Evolutionary conservation across 2,113 vertebrate species (phyloP), one percentile per base, ranked within the genome.

Genomic region (Eonycteris spelaea): DNA sequence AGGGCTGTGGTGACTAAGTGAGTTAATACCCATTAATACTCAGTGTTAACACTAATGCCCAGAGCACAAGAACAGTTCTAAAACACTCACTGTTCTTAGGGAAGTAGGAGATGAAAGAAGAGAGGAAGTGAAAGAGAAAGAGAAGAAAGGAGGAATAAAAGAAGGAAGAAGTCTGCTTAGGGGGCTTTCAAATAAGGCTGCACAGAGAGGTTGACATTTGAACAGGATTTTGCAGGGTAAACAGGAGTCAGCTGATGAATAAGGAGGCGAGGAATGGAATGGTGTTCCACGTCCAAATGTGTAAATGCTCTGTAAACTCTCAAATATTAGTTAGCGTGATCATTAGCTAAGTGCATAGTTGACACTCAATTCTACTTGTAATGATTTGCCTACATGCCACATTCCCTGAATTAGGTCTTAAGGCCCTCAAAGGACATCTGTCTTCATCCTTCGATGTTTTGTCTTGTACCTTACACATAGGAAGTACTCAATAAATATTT

Each of bases 401-500:
- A 0, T 43, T 84, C 13, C 8, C n/a, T 65, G 43, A 30, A 7
- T 57, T 61, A n/a, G 7, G 33, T 3, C 0, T 0, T 40, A 78
- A 91, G 18, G 22, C 28, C 28, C 38, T 73, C 75, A 51, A 48
- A 43, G 82, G 45, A 55, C 35, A 48, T 22, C 74, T 82, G 28
- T 94, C 67, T 92, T 77, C 26, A 7, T 80, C 10, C 7, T 57
- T 48, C 35, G 59, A 78, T 51, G 22, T 53, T 53, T 68, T 95
- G 28, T 88, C 89, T 90, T 78, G 30, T 45, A 71, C 38, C 38
- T 92, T 91, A 48, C 38, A 40, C 2, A 7, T 48, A 90, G 19
- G 79, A 90, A 91, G 15, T 77, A 73, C 21, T 89, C 74, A 90
- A 68, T 87, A 92, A 95, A 90, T 90, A 94, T 87, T 87, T 87